Conservation (phyloP, 2,113 vertebrate species). For the Potamarius usumacintae region DNA sequence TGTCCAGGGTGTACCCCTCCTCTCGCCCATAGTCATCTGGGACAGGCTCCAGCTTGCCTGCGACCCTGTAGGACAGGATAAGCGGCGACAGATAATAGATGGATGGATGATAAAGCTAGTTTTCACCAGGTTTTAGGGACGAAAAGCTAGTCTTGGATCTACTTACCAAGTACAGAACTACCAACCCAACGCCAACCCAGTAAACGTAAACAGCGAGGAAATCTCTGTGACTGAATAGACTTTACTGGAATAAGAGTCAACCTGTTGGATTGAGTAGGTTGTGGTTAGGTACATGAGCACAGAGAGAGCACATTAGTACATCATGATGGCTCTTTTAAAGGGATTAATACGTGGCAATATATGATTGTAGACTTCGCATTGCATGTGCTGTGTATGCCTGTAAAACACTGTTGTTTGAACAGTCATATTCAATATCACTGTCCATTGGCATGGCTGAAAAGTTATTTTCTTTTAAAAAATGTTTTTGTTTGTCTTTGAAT, state of each 20-base stretch:
- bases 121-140: neutral
- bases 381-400: neutral
- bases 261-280: neutral
- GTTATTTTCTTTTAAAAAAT: neutral
- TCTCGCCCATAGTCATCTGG: no score
- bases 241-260: neutral
- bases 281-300: neutral
- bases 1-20: no score
- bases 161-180: neutral
- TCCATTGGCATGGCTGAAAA: constrained; percentile 30
- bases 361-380: constrained; percentile 17
- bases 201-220: neutral
- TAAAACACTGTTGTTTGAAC: constrained; percentile 31
- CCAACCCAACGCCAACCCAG: neutral
- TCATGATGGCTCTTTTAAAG: constrained; percentile 33
- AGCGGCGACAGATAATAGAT: no score
- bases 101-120: neutral
- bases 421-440: constrained; percentile 3
- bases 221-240: neutral
- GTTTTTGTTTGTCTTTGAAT: neutral
- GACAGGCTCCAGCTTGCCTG: no score
- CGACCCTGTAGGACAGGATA: no score
- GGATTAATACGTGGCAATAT: constrained; percentile 34
- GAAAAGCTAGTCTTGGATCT: neutral
- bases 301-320: constrained; percentile 25